Base-by-base conservation (phyloP, 2,888 invertebrate genomes). In the Ceratothoa steindachneri region DNA sequence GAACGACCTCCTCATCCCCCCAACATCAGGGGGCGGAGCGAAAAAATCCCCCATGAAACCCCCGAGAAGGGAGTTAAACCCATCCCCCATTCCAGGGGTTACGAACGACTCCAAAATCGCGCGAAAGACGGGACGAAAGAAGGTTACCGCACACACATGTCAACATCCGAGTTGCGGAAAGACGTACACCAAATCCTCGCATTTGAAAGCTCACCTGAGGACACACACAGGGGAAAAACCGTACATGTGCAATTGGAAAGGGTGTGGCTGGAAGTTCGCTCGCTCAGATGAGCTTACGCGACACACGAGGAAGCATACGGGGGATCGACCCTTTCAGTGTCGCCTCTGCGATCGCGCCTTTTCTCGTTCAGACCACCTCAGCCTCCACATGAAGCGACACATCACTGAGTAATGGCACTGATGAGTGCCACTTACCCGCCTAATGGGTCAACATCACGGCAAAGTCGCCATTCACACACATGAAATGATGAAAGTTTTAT, bases 221-320 rank as follows among this genome's bases (percentile, higher is more conserved):
- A 88, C 88, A 12, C 88, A 89, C 82, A 88, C 88, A 1, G 89
- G 89, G 0, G 89, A 89, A 83, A 89, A 89, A 82, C 89, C 89
- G 1, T 89, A 89, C 83, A 85, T 86, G 81, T 89, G 89, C 82
- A 86, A 84, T 80, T 89, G 89, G 88, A 86, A 87, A 81, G 88
- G 87, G 1, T 88, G 88, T 81, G 87, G 87, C 0, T 88, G 88
- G 88, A 88, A 86, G 82, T 87, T 87, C 81, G 87, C 87, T 22
- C 83, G 87, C 29, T 87, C 86, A 4, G 87, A 87, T 81, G 87
- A 87, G 81, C 84, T 87, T 73, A 88, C 87, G 1, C 83, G 87
- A 41, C 87, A 87, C 81, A 86, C 84, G 81, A 83, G 87, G 60
- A 84, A 84, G 80, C 84, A 84, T 77, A 85, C 84, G 1, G 84